These are phyloP conservation scores for Drosophila borealis DNA, from an alignment of 2,888 invertebrate species.

Conservation along the genomic window DNA sequence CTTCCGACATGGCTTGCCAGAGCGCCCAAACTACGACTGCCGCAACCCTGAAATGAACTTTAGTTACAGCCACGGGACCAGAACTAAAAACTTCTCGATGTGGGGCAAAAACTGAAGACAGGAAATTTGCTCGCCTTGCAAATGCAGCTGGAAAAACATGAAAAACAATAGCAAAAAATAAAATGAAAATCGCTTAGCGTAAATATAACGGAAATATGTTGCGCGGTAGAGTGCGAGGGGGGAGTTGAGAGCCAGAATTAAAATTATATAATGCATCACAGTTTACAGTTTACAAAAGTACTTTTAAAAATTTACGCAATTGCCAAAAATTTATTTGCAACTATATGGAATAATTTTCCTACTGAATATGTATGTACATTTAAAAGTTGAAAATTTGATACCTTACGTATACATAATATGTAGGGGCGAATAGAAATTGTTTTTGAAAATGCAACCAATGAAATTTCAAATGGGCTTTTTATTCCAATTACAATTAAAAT, in stretches of 20 bases:
- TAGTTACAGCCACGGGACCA: slow-evolving; percentile 35
- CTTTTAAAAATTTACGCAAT: background rate
- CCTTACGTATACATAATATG: background rate
- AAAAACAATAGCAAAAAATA: slow-evolving; percentile 4
- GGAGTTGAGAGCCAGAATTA: slow-evolving; percentile 11
- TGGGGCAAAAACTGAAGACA: slow-evolving; percentile 51
- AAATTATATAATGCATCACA: slow-evolving; percentile 30
- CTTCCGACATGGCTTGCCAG: slow-evolving; percentile 33
- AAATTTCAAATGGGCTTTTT: too few relatives aligned
- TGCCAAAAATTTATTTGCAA: background rate
- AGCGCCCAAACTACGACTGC: slow-evolving; percentile 4
- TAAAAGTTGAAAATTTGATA: background rate
- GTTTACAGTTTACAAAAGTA: slow-evolving; percentile 4
- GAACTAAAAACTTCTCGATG: slow-evolving; percentile 37
- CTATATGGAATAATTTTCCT: background rate
- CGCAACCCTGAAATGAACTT: slow-evolving; percentile 30
- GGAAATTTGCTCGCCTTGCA: slow-evolving; percentile 64
- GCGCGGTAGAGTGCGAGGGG: background rate
- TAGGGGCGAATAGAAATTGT: too few relatives aligned
- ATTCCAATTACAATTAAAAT: too few relatives aligned
- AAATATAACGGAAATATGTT: slow-evolving; percentile 46
- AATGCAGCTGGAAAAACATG: slow-evolving; percentile 36
- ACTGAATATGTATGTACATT: background rate
- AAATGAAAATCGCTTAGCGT: slow-evolving; percentile 48
- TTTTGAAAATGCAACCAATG: too few relatives aligned